Evolutionary conservation across 2,113 vertebrate genomes (phyloP).

Genomic region (Macrotus californicus): DNA sequence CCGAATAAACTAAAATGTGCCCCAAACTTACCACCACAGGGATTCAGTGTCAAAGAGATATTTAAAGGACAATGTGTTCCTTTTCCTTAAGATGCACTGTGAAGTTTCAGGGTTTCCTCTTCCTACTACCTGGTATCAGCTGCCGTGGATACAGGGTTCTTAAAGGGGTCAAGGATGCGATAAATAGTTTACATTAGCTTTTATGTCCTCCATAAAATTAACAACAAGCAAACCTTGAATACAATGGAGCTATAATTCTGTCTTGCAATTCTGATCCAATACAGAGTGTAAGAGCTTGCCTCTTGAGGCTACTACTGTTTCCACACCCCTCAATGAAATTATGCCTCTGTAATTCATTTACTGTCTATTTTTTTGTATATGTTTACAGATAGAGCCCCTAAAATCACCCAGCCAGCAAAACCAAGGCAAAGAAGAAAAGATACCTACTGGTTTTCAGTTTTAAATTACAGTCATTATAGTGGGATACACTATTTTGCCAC

Average conservation of each 20-base stretch:
- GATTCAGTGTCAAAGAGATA: neutral
- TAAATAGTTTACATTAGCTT: slow-evolving; percentile 68
- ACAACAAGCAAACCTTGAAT: slow-evolving; percentile 66
- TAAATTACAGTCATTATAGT: slow-evolving; percentile 65
- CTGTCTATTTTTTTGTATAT: slow-evolving; percentile 46
- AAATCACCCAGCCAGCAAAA: slow-evolving; percentile 41
- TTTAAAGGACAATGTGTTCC: neutral
- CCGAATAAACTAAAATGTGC: neutral
- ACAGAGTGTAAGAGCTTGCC: slow-evolving; percentile 44
- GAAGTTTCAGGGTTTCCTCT: neutral
- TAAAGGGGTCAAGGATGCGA: slow-evolving; percentile 68
- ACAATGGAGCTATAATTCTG: slow-evolving; percentile 56
- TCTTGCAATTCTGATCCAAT: slow-evolving; percentile 48
- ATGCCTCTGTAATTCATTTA: slow-evolving; percentile 61
- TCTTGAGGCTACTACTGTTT: slow-evolving; percentile 63
- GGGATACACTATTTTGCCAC: slow-evolving; percentile 37
- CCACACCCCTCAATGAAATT: slow-evolving; percentile 47
- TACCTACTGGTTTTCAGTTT: slow-evolving; percentile 53
- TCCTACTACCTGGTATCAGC: slow-evolving; percentile 36
- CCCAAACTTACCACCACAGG: neutral
- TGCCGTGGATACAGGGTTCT: slow-evolving; percentile 56
- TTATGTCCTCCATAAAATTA: slow-evolving; percentile 72
- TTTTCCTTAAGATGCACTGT: neutral
- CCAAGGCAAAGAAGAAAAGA: slow-evolving; percentile 45
- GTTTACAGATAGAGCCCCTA: slow-evolving; percentile 33